phyloP scores from a whole-genome alignment of 2,113 vertebrate species.

The Hoplias malabaricus region DNA sequence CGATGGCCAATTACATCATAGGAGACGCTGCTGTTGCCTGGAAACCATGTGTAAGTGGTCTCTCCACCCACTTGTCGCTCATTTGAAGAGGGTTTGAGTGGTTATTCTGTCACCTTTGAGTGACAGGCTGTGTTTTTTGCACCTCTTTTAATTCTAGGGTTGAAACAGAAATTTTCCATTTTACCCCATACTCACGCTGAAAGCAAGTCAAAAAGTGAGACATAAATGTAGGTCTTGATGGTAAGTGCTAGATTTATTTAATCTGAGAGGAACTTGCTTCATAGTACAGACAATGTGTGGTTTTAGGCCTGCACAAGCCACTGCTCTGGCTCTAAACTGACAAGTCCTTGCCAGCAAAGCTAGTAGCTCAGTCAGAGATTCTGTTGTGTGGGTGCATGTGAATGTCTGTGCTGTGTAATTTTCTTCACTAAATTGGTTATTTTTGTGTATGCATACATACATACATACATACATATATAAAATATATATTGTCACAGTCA shows the following conservation, averaged over 20 bases:
- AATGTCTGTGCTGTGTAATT: background rate
- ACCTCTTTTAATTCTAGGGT: background rate
- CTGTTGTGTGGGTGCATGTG: background rate
- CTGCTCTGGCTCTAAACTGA: background rate
- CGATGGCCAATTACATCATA: background rate
- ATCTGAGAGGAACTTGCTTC: background rate
- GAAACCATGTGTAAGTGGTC: background rate
- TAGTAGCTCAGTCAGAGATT: too few species aligned
- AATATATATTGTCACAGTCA: too few species aligned
- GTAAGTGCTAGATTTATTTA: background rate
- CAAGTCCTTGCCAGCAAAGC: background rate
- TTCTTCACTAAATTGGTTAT: background rate
- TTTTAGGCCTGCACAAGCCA: background rate
- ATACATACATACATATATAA: too few species aligned
- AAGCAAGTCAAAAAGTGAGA: background rate
- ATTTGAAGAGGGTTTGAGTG: background rate
- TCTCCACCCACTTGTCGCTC: background rate
- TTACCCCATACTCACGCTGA: background rate
- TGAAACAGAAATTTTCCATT: background rate
- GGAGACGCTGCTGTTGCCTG: background rate
- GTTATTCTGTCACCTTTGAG: background rate
- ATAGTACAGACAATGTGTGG: background rate
- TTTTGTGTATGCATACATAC: too few species aligned
- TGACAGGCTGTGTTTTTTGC: background rate
- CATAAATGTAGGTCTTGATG: background rate